phyloP scores from a whole-genome alignment of 2,113 vertebrate genomes.

The Anolis sagrei region DNA sequence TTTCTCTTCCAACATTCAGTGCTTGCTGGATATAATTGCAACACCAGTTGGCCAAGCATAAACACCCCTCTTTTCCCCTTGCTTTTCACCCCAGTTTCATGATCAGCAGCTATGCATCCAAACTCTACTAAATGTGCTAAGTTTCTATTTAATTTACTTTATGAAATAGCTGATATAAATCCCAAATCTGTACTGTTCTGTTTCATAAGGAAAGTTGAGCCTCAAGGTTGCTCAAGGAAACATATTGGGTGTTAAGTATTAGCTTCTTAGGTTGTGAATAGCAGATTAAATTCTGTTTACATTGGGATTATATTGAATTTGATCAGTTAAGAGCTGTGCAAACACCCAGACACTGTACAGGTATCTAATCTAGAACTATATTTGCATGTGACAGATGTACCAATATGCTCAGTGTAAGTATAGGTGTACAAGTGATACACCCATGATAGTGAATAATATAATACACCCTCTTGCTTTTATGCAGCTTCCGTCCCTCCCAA shows the following conservation, averaged over 20 bases:
- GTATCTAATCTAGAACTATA: constrained; percentile 63
- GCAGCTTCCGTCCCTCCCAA: background rate
- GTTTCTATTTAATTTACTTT: background rate
- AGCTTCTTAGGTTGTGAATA: constrained; percentile 1
- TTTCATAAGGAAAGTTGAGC: background rate
- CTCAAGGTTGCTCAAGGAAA: background rate
- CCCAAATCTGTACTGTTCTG: background rate
- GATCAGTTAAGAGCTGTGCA: constrained; percentile 17
- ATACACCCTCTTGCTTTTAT: constrained; percentile 18
- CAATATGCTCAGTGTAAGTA: constrained; percentile 53
- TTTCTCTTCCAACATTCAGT: too few species aligned
- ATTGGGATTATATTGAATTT: constrained; percentile 12
- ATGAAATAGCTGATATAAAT: background rate
- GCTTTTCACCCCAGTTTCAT: background rate
- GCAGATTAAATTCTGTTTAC: constrained; percentile 34
- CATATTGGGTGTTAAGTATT: background rate
- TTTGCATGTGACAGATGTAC: constrained; percentile 46
- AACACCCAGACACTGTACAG: background rate
- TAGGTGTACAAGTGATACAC: constrained; percentile 36
- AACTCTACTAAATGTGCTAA: background rate
- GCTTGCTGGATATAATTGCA: background rate
- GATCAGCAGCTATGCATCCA: background rate
- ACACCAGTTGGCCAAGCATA: background rate
- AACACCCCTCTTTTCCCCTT: background rate
- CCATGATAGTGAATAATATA: constrained; percentile 40